These are phyloP conservation scores for Bergia puertoricense DNA, from an alignment of 92 coral and sea anemone genomes.

Conservation along the genomic window DNA sequence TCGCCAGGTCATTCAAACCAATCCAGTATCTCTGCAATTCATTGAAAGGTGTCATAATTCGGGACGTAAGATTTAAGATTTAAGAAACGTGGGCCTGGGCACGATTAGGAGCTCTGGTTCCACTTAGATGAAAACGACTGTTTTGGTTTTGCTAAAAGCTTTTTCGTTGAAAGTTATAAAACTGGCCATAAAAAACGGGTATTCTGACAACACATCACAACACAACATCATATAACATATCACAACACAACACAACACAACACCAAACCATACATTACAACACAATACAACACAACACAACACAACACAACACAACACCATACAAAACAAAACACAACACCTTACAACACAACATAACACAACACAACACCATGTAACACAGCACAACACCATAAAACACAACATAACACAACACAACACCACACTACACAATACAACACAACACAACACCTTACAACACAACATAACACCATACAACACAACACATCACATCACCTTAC, in stretches of 20 bases:
- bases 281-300: neutral
- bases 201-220: neutral
- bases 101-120: neutral
- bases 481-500: too few species aligned
- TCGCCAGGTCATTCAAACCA: constrained; percentile 72
- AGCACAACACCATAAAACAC: neutral
- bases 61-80: neutral
- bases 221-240: neutral
- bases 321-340: too few species aligned
- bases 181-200: too few species aligned
- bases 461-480: too few species aligned
- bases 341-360: too few species aligned
- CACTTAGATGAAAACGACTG: neutral
- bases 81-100: neutral
- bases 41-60: neutral
- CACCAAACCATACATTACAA: neutral
- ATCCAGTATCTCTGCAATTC: constrained; percentile 77
- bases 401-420: too few species aligned
- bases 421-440: too few species aligned
- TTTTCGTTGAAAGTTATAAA: neutral
- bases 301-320: neutral
- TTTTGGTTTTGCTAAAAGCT: neutral
- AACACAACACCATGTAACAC: neutral
- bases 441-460: too few species aligned
- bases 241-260: neutral